These are phyloP conservation scores for Drosophila infuscata DNA, from an alignment of 2,888 invertebrate genomes.

Conservation along the genomic window DNA sequence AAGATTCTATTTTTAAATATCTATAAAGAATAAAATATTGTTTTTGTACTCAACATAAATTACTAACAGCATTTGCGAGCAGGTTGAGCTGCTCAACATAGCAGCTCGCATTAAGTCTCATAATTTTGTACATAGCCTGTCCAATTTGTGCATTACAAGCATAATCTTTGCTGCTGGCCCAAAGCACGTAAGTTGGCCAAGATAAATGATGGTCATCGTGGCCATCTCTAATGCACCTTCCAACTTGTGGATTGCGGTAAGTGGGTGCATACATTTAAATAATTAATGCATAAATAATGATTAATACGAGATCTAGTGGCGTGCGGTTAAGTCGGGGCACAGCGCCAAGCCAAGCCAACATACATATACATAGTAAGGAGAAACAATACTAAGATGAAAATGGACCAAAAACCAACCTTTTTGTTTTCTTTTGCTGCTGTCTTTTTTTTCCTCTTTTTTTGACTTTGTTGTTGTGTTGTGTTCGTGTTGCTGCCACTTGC, in stretches of 20 bases:
- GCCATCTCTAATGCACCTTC: slow-evolving; percentile 25
- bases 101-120: slow-evolving; percentile 1
- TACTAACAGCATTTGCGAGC: neutral
- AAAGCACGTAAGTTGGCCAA: slow-evolving; percentile 32
- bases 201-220: slow-evolving; percentile 56
- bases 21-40: neutral
- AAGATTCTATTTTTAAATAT: no score
- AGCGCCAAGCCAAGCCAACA: slow-evolving; percentile 16
- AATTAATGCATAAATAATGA: slow-evolving; percentile 68
- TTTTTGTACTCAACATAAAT: neutral
- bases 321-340: neutral
- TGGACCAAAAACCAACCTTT: slow-evolving; percentile 45
- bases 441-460: neutral
- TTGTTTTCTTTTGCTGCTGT: slow-evolving; percentile 11
- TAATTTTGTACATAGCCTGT: slow-evolving; percentile 19
- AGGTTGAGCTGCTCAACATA: neutral
- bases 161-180: slow-evolving; percentile 27
- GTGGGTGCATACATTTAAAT: slow-evolving; percentile 49
- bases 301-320: slow-evolving; percentile 42
- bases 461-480: slow-evolving; percentile 14
- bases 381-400: neutral
- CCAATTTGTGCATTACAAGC: slow-evolving; percentile 48
- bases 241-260: neutral
- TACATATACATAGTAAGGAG: slow-evolving; percentile 7
- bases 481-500: slow-evolving; percentile 38